A percentile compares a stretch with the other conserved stretches of the same genome.
phyloP scores from a whole-genome alignment of 2,113 vertebrate species.

The Hemichromis elongatus region DNA sequence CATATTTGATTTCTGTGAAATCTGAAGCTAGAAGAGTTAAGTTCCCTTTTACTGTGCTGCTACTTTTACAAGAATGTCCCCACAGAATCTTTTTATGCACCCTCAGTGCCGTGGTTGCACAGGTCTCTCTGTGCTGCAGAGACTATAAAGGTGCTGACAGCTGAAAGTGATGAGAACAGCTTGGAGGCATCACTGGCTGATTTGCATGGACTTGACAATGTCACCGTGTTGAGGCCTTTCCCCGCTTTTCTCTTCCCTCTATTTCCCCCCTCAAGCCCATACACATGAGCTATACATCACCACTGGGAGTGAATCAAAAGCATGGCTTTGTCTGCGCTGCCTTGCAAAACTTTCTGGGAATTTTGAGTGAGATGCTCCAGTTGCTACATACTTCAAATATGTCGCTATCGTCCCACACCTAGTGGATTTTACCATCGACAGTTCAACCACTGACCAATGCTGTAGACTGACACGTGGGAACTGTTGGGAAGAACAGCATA shows the following conservation, averaged over 20 bases:
- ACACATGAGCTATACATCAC: slow-evolving; percentile 1
- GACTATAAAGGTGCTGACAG: slow-evolving; percentile 37
- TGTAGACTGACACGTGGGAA: background rate
- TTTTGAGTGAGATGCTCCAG: slow-evolving; percentile 42
- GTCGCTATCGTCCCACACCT: slow-evolving; percentile 44
- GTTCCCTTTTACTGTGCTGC: slow-evolving; percentile 1
- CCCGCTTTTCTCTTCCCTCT: background rate
- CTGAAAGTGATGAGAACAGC: slow-evolving; percentile 34
- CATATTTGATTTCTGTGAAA: slow-evolving; percentile 31
- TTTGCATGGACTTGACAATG: slow-evolving; percentile 22
- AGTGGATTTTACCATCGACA: background rate
- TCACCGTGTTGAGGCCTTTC: slow-evolving; percentile 7
- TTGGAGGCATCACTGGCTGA: slow-evolving; percentile 51
- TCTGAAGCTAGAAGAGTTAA: background rate
- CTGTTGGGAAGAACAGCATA: background rate
- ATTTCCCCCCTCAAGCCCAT: background rate
- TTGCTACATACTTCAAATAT: slow-evolving; percentile 60
- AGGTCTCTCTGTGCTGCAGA: slow-evolving; percentile 23
- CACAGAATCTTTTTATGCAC: slow-evolving; percentile 30
- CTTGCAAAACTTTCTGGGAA: slow-evolving; percentile 52
- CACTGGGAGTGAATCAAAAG: slow-evolving; percentile 34
- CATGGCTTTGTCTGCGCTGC: slow-evolving; percentile 34
- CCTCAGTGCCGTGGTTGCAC: slow-evolving; percentile 19
- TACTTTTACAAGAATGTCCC: slow-evolving; percentile 27
- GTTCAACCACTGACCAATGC: background rate